These are phyloP conservation scores for Arrhamphus sclerolepis DNA, from an alignment of 2,797 vertebrate genomes.

Conservation along the genomic window DNA sequence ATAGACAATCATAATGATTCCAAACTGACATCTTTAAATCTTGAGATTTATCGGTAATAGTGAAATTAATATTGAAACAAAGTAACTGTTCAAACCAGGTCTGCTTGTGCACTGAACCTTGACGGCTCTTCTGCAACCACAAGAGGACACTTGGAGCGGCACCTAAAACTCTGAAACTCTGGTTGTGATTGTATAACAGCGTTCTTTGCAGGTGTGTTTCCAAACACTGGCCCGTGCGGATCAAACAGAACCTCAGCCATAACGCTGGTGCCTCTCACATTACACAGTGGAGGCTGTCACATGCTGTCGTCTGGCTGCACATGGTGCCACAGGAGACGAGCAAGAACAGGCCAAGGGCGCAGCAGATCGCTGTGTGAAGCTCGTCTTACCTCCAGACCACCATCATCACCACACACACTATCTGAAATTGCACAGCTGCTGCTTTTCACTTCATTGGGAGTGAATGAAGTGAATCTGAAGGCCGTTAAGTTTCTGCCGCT, in stretches of 20 bases:
- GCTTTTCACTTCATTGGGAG: conserved; percentile 8
- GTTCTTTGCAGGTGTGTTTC: conserved; percentile 2
- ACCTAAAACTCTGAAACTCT: background rate
- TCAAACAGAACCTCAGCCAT: conserved; percentile 14
- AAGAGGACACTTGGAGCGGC: background rate
- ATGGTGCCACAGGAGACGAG: conserved; percentile 58
- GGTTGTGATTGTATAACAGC: too few relatives aligned
- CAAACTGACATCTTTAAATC: too few relatives aligned
- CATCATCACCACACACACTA: background rate
- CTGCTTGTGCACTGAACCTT: too few relatives aligned
- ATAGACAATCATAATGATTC: too few relatives aligned
- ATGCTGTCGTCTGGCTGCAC: conserved; percentile 66
- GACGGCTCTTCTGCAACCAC: too few relatives aligned
- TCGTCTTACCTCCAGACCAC: conserved; percentile 53
- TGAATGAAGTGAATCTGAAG: conserved; percentile 20
- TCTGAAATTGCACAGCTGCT: conserved; percentile 41
- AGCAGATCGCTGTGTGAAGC: conserved; percentile 33
- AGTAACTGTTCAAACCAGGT: too few relatives aligned
- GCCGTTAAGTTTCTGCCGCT: conserved; percentile 28
- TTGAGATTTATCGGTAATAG: too few relatives aligned
- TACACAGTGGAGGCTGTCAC: conserved; percentile 65
- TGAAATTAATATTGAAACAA: too few relatives aligned
- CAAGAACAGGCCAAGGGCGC: conserved; percentile 69
- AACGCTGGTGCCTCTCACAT: conserved; percentile 58
- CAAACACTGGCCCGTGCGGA: background rate